phyloP scores from a whole-genome alignment of 2,113 vertebrate species.

The Grallaria varia region DNA sequence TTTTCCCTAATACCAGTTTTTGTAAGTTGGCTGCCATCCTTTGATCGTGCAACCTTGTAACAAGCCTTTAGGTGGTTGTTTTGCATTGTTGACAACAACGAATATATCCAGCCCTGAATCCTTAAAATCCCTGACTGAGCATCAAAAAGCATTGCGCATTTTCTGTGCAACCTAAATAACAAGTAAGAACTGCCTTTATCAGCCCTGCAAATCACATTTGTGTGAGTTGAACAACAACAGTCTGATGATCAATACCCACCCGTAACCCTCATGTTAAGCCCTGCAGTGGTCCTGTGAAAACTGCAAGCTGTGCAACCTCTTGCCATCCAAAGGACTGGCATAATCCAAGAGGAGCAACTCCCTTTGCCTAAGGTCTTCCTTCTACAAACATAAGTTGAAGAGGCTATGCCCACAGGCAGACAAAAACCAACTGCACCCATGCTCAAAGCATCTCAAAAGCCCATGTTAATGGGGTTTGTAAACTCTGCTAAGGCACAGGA shows the following conservation, averaged over 20 bases:
- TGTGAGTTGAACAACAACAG: background rate
- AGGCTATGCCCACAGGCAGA: background rate
- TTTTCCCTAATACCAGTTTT: background rate
- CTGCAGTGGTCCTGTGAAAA: background rate
- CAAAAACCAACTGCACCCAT: background rate
- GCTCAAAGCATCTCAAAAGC: conserved; percentile 3
- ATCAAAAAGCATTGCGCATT: background rate
- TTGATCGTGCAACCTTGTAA: background rate
- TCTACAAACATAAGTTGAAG: background rate
- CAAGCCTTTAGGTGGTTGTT: background rate
- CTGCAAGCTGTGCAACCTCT: background rate
- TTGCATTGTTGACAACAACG: background rate
- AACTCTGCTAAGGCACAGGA: background rate
- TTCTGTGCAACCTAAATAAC: background rate
- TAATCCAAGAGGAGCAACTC: background rate
- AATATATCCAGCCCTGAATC: background rate
- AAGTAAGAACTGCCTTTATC: background rate
- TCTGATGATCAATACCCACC: background rate
- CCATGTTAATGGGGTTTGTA: background rate
- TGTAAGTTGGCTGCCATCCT: background rate
- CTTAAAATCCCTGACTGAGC: background rate
- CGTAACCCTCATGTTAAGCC: background rate
- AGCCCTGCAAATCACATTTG: background rate
- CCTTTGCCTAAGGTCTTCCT: background rate
- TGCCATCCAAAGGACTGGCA: background rate